Percentiles rank a stretch among this genome's conserved stretches.
Evolutionary conservation across 2,113 vertebrate species (phyloP).

Genomic region (Scopus umbretta): DNA sequence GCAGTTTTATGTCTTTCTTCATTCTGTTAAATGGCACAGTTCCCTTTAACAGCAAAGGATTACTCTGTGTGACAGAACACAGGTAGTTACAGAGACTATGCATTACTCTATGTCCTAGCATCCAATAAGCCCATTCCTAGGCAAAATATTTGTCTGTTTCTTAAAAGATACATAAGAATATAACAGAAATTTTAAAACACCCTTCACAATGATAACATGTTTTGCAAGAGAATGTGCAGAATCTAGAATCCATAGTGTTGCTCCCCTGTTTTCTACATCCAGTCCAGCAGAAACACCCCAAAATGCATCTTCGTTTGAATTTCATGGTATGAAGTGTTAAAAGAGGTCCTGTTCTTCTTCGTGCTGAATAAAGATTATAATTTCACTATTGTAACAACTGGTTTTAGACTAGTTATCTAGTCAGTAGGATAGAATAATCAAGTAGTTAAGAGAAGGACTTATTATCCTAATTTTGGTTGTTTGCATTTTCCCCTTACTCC

Average conservation of each 20-base stretch:
- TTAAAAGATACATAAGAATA: background rate
- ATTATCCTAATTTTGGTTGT: background rate
- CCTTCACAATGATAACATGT: fast-evolving
- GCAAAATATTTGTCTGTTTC: background rate
- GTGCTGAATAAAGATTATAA: background rate
- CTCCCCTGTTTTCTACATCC: background rate
- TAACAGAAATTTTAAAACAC: background rate
- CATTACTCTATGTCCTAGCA: background rate
- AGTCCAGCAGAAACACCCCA: background rate
- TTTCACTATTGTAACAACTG: background rate
- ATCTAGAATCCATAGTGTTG: background rate
- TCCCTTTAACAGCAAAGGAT: background rate
- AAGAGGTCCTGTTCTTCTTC: background rate
- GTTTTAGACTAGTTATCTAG: background rate
- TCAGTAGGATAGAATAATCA: background rate
- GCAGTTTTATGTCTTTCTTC: background rate
- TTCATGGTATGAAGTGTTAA: background rate
- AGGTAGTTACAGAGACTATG: background rate
- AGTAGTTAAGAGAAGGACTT: background rate
- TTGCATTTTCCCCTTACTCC: background rate
- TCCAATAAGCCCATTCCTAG: background rate
- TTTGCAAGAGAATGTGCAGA: background rate
- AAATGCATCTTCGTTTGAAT: background rate
- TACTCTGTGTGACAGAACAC: background rate
- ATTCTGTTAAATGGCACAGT: background rate